Evolutionary conservation across 2,113 vertebrate species (phyloP).

Genomic region (Callionymus lyra): DNA sequence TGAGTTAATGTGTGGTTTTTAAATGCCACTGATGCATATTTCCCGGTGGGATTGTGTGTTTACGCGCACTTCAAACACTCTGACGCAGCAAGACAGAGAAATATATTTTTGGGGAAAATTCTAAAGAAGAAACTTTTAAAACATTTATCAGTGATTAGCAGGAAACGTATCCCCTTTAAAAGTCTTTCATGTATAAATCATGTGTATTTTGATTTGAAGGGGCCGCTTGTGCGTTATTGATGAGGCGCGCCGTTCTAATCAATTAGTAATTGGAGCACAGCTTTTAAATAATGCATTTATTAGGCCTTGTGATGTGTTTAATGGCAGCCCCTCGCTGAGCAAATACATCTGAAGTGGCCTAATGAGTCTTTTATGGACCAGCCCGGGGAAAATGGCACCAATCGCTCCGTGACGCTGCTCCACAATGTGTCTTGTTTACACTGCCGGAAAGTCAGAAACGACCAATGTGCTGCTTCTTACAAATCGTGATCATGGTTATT

Average conservation of each 20-base stretch:
- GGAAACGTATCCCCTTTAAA: slow-evolving; percentile 70
- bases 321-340: slow-evolving; percentile 60
- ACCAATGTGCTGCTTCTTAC: slow-evolving; percentile 36
- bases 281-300: slow-evolving; percentile 76
- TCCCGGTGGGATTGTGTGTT: slow-evolving; percentile 40
- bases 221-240: slow-evolving; percentile 69
- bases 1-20: slow-evolving; percentile 42
- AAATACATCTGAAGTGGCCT: slow-evolving; percentile 66
- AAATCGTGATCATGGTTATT: slow-evolving; percentile 46
- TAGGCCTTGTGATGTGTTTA: slow-evolving; percentile 70
- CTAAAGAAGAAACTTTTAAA: slow-evolving; percentile 60
- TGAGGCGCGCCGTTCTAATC: slow-evolving; percentile 70
- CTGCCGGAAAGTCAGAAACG: slow-evolving; percentile 32
- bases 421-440: slow-evolving; percentile 64
- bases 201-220: slow-evolving; percentile 73
- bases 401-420: slow-evolving; percentile 50
- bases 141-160: slow-evolving; percentile 71
- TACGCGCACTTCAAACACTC: slow-evolving; percentile 33
- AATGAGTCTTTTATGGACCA: slow-evolving; percentile 67
- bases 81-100: no score
- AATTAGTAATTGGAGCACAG: slow-evolving; percentile 73
- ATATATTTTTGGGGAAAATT: slow-evolving; percentile 15
- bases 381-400: slow-evolving; percentile 56
- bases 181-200: slow-evolving; percentile 75
- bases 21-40: slow-evolving; percentile 36